These are phyloP conservation scores for Gila robusta DNA, from an alignment of 2,797 vertebrate genomes.

Conservation along the genomic window DNA sequence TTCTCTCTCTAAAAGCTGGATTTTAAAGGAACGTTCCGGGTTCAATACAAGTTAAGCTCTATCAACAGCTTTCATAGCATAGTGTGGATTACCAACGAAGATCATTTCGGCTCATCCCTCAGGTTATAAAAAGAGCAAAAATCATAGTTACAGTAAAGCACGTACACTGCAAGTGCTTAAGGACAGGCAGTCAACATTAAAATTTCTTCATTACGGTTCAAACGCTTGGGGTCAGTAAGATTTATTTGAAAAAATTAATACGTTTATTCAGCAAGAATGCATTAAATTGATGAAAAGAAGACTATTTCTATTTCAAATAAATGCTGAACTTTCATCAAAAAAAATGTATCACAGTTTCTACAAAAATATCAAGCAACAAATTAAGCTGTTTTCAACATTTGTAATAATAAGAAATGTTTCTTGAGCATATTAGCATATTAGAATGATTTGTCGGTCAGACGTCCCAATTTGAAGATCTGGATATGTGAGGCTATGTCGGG, in stretches of 20 bases:
- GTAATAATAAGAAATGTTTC: too few relatives aligned
- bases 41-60: conserved; percentile 27
- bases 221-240: background rate
- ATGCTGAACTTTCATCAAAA: background rate
- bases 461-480: background rate
- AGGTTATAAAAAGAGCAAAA: conserved; percentile 7
- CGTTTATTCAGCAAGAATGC: background rate
- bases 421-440: too few relatives aligned
- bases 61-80: conserved; percentile 1
- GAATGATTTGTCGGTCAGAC: background rate
- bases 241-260: background rate
- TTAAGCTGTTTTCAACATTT: too few relatives aligned
- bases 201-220: background rate
- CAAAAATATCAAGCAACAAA: too few relatives aligned
- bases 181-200: background rate
- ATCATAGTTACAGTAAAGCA: background rate
- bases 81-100: conserved; percentile 20
- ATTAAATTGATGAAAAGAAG: background rate
- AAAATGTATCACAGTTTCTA: too few relatives aligned
- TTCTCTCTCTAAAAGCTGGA: conserved; percentile 21
- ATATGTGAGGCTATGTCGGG: background rate
- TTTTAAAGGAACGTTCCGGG: background rate
- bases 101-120: conserved; percentile 1
- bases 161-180: background rate
- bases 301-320: background rate